phyloP scores from a whole-genome alignment of 2,113 vertebrate species.

The Acanthochromis polyacanthus region DNA sequence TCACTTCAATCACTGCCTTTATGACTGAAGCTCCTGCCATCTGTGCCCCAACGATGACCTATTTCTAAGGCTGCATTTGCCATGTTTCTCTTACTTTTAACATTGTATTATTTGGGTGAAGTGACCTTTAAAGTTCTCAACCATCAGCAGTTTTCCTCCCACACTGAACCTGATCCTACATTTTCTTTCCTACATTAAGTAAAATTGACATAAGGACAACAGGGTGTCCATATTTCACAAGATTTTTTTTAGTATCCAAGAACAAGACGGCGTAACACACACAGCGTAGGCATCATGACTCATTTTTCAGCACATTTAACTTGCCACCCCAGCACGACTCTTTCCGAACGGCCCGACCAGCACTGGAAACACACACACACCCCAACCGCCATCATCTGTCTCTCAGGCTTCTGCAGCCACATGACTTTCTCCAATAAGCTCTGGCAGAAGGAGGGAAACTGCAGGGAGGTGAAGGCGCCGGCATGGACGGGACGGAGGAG shows the following conservation, averaged over 20 bases:
- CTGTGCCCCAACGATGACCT: no score
- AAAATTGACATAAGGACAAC: conserved; percentile 18
- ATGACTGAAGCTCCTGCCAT: no score
- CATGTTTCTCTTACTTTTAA: no score
- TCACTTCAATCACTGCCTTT: no score
- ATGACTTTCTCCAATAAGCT: conserved; percentile 42
- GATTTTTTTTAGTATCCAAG: conserved; percentile 18
- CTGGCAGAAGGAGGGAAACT: conserved; percentile 21
- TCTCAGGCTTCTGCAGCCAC: conserved; percentile 56
- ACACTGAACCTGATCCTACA: conserved; percentile 5
- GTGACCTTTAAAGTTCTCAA: conserved; percentile 18
- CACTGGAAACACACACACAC: conserved; percentile 57
- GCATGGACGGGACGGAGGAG: conserved; percentile 9
- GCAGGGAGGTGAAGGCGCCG: conserved; percentile 29
- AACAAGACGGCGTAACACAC: conserved; percentile 37
- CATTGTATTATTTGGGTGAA: background rate
- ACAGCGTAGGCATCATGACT: conserved; percentile 55
- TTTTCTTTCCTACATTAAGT: conserved; percentile 24
- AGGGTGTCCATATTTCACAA: conserved; percentile 19
- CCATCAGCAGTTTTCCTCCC: conserved; percentile 4
- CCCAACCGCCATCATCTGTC: conserved; percentile 57
- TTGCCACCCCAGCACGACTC: conserved; percentile 58
- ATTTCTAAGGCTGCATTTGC: no score
- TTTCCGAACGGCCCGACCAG: conserved; percentile 64
- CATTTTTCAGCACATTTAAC: conserved; percentile 64